Evolutionary conservation across 2,888 invertebrate genomes (phyloP), one percentile per base, ranked within the genome.

Genomic region (Dioctria rufipes): DNA sequence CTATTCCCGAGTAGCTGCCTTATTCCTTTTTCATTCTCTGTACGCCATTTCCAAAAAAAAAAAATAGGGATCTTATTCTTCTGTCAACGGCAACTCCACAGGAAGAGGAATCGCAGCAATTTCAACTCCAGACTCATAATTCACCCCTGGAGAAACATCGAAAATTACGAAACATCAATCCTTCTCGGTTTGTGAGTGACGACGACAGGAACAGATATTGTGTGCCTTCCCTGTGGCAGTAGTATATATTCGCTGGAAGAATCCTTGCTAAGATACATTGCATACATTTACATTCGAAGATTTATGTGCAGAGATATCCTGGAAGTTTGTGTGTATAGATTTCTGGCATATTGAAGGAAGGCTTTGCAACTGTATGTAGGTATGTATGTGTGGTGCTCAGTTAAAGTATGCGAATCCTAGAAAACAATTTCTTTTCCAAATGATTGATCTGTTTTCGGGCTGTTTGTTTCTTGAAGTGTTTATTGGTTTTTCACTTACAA

Each of bases 151-250:
- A 77, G 77, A 77, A 77, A 77, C 77, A 77, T 77, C 77, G 77
- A 77, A 77, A 77, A 77, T 77, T 77, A 77, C 77, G 77, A 77
- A 77, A 77, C 77, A 77, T 77, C 77, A 77, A 77, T 77, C 77
- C 77, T 77, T 77, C 77, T 77, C 49, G 77, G 77, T 77, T 77
- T 77, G 77, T 77, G 77, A 77, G 77, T 77, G 77, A 77, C 77
- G 77, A 77, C 77, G 77, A 77, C 77, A 77, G 77, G 49, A 77
- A 49, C 77, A 77, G 77, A 77, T 77, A 77, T 77, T 63, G 63
- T 25, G 25, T 63, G 77, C 77, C 63, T 77, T 63, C 77, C 63
- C 77, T 63, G 77, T 46, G 58, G 63, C 77, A 77, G 43, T 73
- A 40, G 73, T 42, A 73, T 63, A 25, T 25, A 25, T 25, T 25